Evolutionary conservation across 2,113 vertebrate genomes (phyloP).

Genomic region (Prietella phreatophila): DNA sequence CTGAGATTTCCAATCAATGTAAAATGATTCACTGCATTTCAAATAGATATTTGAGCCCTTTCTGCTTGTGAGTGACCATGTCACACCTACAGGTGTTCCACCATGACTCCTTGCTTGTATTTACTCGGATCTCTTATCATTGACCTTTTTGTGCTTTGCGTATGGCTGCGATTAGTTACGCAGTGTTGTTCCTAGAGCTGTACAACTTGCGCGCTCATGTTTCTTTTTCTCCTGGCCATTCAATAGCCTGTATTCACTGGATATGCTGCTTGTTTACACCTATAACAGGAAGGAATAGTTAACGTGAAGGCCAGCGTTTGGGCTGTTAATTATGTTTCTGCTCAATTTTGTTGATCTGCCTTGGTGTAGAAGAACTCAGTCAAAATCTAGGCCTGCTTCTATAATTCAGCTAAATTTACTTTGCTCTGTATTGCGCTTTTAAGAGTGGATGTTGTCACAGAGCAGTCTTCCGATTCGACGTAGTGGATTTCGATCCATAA

Average conservation of each 20-base stretch:
- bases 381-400: not conserved
- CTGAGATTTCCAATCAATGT: not conserved
- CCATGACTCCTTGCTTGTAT: not conserved
- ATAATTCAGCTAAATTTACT: not conserved
- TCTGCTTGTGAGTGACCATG: not conserved
- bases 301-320: not conserved
- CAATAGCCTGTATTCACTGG: constrained; percentile 5
- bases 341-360: not conserved
- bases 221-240: constrained; percentile 49
- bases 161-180: constrained; percentile 42
- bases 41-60: not conserved
- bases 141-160: constrained; percentile 37
- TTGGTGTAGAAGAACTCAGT: not conserved
- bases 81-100: constrained; percentile 41
- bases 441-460: not conserved
- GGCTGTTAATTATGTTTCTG: not conserved
- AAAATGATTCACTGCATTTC: not conserved
- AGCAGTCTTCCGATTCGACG: not conserved
- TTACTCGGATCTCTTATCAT: constrained; percentile 11
- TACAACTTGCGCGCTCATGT: constrained; percentile 54
- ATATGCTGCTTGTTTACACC: constrained; percentile 7
- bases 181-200: constrained; percentile 46
- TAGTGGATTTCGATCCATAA: not conserved
- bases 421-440: not conserved
- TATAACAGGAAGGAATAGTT: not conserved